phyloP scores from a whole-genome alignment of 2,113 vertebrate species.

The Xenopus tropicalis region DNA sequence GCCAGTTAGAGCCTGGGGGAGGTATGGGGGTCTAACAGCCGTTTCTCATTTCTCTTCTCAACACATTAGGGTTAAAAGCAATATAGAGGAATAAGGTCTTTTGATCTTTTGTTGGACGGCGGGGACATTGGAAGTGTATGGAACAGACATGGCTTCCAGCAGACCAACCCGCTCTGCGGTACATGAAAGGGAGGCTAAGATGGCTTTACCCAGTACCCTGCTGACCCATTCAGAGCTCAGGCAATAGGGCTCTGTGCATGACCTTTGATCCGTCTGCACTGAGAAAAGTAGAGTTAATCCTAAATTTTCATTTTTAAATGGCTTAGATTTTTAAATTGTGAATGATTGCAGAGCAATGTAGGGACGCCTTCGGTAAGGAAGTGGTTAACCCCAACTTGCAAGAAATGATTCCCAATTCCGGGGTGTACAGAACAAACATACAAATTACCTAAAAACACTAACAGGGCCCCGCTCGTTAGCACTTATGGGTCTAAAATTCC shows the following conservation, averaged over 20 bases:
- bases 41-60: slow-evolving; percentile 22
- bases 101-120: slow-evolving; percentile 31
- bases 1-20: not conserved
- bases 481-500: no score
- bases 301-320: not conserved
- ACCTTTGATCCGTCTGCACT: slow-evolving; percentile 20
- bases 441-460: no score
- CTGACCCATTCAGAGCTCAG: slow-evolving; percentile 29
- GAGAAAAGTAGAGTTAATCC: slow-evolving; percentile 26
- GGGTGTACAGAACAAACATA: no score
- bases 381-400: no score
- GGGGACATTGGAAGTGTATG: slow-evolving; percentile 9
- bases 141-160: slow-evolving; percentile 19
- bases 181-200: slow-evolving; percentile 7
- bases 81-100: slow-evolving; percentile 10
- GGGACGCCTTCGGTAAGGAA: no score
- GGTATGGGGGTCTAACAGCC: not conserved
- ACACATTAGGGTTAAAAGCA: slow-evolving; percentile 23
- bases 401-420: no score
- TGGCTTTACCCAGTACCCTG: slow-evolving; percentile 20
- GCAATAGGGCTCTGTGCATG: not conserved
- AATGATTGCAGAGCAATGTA: no score
- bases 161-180: not conserved
- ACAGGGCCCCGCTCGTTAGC: no score
- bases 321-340: no score